Base-by-base conservation (phyloP, 2,113 vertebrate species). In the Pseudonaja textilis region DNA sequence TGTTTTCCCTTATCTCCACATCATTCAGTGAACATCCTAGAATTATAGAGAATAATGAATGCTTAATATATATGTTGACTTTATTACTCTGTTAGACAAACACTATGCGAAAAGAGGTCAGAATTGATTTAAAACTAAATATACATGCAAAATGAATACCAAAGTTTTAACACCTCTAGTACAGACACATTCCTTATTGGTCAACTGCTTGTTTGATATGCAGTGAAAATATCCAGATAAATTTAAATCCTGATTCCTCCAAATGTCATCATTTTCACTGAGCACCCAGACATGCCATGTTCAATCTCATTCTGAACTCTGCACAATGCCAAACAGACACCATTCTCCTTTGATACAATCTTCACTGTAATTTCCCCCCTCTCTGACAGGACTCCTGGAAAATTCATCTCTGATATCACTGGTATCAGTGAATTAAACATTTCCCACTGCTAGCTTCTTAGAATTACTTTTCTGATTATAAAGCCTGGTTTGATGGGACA, bases 401-500 rank as follows among this genome's bases (percentile, higher is more conserved):
- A 93, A 94, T 92, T 94, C 42, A 93, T 85, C n/a, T 89, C 55
- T 11, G 25, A 56, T 74, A 85, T 93, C 85, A 95, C 6, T 86
- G 22, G 57, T 93, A 96, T 93, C 88, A 94, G 1, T 92, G 87
- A 92, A 94, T 94, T 91, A 95, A 29, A 89, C 7, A 92, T 95
- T 85, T 81, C 81, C 85, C 92, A 90, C 81, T 92, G 56, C 91
- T 87, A 89, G 90, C 57, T 96, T 96, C 95, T 96, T 95, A 95
- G 92, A 95, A 94, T 94, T 96, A 95, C 95, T 95, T 74, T 11
- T 95, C 92, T 93, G 95, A 96, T 95, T 96, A 97, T 96, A 97
- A 96, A 97, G 96, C 93, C 91, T 94, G 26, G 42, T 95, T 96
- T 97, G 94, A 97, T 94, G 92, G 61, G 34, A 94, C 42, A 97